Evolutionary conservation across 1,140 invertebrate species (phyloP), one percentile per base, ranked within the genome.

Genomic region (Copidosoma floridanum): DNA sequence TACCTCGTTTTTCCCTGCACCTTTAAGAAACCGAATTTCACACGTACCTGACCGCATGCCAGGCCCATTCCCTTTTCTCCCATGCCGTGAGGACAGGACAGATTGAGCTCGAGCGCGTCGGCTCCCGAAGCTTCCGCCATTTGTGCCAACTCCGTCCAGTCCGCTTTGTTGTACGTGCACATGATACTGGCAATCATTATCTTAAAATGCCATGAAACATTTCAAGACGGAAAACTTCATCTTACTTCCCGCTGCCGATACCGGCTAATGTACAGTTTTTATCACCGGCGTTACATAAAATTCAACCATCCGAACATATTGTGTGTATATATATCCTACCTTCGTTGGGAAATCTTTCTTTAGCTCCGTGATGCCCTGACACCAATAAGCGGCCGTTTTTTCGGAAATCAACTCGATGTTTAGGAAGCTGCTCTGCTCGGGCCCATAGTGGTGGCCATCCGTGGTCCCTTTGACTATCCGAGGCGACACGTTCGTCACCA

Each of bases 371-470:
- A 99, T 88, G 68, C 92, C 93, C 56, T 85, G 79, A 54, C 92
- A 89, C 97, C 97, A 99, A 75, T 98, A 99, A 1, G 86, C 89
- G 40, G 86, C 87, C 10, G 90, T 90, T 79, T 99, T 99, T 81
- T 99, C 97, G 11, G 95, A 98, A 74, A 99, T 98, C 2, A 99
- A 81, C 81, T 99, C 97, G 64, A 99, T 99, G 73, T 99, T 99
- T 0, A 99, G 80, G 78, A 98, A 99, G 5, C 94, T 89, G 3
- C 92, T 88, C 82, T 98, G 96, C 46, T 93, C 93, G 0, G 97
- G 97, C 0, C 97, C 97, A 77, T 87, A 99, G 68, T 87, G 82
- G 64, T 97, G 89, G 16, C 97, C 91, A 3, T 94, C 94, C 0
- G 95, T 98, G 4, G 89, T 90, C 12, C 97, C 97, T 61, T 94